phyloP scores from a whole-genome alignment of 2,797 vertebrate species.

The Phataginus tetradactyla region DNA sequence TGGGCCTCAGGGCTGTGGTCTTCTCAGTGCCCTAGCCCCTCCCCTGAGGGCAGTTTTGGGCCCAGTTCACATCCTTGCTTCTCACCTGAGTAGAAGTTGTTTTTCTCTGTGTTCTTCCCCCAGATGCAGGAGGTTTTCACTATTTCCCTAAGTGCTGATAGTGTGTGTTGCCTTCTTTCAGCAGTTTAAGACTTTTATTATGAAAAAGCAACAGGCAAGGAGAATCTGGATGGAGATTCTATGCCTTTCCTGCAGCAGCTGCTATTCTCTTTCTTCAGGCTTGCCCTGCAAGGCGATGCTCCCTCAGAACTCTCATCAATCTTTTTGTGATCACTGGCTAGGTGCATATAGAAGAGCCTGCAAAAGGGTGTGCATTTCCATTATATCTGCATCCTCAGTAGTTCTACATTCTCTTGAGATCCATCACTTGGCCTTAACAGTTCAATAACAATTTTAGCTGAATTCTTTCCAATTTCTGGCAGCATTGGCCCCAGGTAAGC shows the following conservation, averaged over 20 bases:
- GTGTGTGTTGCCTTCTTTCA: neutral
- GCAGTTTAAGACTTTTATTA: neutral
- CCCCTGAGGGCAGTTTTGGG: neutral
- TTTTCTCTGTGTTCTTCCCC: neutral
- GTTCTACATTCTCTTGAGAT: neutral
- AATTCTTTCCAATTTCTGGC: neutral
- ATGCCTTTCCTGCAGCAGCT: neutral
- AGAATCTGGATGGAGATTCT: neutral
- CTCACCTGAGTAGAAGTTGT: neutral
- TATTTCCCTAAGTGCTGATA: too few relatives aligned
- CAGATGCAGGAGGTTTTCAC: neutral
- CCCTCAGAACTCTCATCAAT: neutral
- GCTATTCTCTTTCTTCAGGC: neutral
- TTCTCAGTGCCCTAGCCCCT: neutral
- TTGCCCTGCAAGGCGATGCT: neutral
- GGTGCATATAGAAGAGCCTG: neutral
- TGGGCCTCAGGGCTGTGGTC: neutral
- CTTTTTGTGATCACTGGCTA: neutral
- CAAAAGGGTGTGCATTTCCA: neutral
- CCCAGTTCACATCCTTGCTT: neutral
- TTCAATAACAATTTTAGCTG: slow-evolving; percentile 5
- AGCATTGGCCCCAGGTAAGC: slow-evolving; percentile 17
- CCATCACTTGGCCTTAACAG: neutral
- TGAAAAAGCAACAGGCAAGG: neutral
- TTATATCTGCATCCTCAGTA: neutral